A percentile compares a stretch with the other conserved stretches of the same genome.
Evolutionary conservation across 1,140 invertebrate species (phyloP).

Genomic region (Cyclargus thomasi): DNA sequence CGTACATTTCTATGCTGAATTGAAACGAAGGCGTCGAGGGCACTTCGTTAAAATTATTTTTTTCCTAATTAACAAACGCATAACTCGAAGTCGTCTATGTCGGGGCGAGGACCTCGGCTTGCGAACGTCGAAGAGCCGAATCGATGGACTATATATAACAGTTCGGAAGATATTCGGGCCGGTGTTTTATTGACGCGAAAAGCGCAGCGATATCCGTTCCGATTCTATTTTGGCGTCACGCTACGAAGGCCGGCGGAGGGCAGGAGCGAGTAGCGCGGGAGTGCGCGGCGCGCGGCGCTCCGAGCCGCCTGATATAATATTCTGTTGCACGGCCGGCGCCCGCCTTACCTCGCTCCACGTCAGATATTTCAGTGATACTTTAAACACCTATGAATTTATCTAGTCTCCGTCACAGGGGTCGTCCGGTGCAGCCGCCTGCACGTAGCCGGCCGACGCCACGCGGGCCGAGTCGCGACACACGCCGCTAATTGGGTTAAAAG

Average conservation of each 20-base stretch:
- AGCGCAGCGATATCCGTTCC: slow-evolving; percentile 50
- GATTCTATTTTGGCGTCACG: slow-evolving; percentile 67
- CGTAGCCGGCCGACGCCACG: slow-evolving; percentile 34
- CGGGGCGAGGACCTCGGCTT: not conserved
- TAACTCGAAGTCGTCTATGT: not conserved
- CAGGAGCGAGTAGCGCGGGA: slow-evolving; percentile 39
- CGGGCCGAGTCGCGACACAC: slow-evolving; percentile 20
- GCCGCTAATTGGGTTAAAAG: slow-evolving; percentile 24
- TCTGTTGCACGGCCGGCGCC: slow-evolving; percentile 63
- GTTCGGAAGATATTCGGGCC: slow-evolving; percentile 46
- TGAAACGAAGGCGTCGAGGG: not conserved
- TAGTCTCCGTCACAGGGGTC: slow-evolving; percentile 62
- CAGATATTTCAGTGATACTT: slow-evolving; percentile 69
- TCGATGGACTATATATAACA: slow-evolving; percentile 54
- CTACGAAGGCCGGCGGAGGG: slow-evolving; percentile 48
- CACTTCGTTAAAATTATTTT: not conserved
- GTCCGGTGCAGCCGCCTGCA: slow-evolving; percentile 60
- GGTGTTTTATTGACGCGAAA: slow-evolving; percentile 64
- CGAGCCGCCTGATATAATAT: slow-evolving; percentile 70
- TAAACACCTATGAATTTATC: slow-evolving; percentile 68
- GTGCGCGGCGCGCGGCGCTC: slow-evolving; percentile 46
- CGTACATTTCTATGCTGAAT: not conserved
- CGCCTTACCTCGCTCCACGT: slow-evolving; percentile 56
- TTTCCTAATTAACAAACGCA: not conserved
- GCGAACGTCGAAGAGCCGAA: slow-evolving; percentile 22